phyloP scores from a whole-genome alignment of 2,888 invertebrate genomes.

The Dolomedes plantarius region DNA sequence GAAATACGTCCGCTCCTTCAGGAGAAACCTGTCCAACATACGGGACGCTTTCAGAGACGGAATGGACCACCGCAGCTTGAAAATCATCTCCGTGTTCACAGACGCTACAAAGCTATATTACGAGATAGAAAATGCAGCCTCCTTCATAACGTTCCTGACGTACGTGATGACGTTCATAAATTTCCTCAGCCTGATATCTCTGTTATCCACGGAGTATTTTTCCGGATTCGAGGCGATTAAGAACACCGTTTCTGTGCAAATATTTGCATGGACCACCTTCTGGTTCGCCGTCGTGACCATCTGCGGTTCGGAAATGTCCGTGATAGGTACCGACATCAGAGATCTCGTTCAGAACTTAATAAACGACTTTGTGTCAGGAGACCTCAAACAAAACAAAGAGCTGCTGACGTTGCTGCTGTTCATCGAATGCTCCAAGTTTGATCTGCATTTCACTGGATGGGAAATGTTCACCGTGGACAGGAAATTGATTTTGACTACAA shows the following conservation, averaged over 20 bases:
- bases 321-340: not conserved
- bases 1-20: not conserved
- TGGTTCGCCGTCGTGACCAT: conserved; percentile 32
- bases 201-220: conserved; percentile 6
- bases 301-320: conserved; percentile 19
- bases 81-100: not conserved
- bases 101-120: not conserved
- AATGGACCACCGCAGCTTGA: not conserved
- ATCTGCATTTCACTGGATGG: conserved; percentile 28
- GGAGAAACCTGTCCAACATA: not conserved
- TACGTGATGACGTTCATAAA: conserved; percentile 30
- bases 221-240: not conserved
- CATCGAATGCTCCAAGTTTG: conserved; percentile 6
- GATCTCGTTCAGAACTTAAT: conserved; percentile 15
- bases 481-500: conserved; percentile 33
- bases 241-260: not conserved
- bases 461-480: conserved; percentile 39
- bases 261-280: conserved; percentile 27
- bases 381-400: not conserved
- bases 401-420: conserved; percentile 23
- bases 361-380: not conserved
- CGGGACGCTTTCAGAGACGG: not conserved
- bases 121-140: conserved; percentile 19
- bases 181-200: conserved; percentile 23
- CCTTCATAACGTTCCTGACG: conserved; percentile 18